Evolutionary conservation across 2,888 invertebrate genomes (phyloP).

Genomic region (Lamellibrachia satsuma): DNA sequence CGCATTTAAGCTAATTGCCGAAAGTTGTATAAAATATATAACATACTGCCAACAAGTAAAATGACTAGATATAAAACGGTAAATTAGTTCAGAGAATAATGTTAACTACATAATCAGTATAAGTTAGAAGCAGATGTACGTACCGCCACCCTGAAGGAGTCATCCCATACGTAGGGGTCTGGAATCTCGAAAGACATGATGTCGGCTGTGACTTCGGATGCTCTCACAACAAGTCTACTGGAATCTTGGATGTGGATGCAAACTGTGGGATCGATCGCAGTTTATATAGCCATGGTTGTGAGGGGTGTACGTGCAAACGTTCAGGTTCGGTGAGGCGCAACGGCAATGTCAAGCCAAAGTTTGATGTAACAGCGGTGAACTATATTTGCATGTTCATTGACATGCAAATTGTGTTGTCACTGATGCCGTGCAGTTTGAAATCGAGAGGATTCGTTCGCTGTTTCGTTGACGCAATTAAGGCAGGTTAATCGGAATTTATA

Average conservation of each 20-base stretch:
- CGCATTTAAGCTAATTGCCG: no score
- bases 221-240: not conserved
- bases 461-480: not conserved
- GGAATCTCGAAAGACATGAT: slow-evolving; percentile 23
- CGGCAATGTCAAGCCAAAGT: no score
- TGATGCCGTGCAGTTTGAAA: not conserved
- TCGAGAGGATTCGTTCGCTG: not conserved
- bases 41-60: not conserved
- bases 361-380: no score
- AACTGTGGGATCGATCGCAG: no score
- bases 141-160: not conserved
- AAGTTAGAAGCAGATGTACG: not conserved
- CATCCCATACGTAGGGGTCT: slow-evolving; percentile 22
- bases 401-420: not conserved
- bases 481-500: not conserved
- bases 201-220: not conserved
- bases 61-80: not conserved
- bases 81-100: no score
- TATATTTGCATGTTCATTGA: not conserved
- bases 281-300: no score
- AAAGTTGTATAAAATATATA: not conserved
- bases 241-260: no score
- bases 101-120: not conserved
- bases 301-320: not conserved
- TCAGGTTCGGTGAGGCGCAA: no score